phyloP scores from a whole-genome alignment of 2,113 vertebrate genomes.

The Rissa tridactyla region DNA sequence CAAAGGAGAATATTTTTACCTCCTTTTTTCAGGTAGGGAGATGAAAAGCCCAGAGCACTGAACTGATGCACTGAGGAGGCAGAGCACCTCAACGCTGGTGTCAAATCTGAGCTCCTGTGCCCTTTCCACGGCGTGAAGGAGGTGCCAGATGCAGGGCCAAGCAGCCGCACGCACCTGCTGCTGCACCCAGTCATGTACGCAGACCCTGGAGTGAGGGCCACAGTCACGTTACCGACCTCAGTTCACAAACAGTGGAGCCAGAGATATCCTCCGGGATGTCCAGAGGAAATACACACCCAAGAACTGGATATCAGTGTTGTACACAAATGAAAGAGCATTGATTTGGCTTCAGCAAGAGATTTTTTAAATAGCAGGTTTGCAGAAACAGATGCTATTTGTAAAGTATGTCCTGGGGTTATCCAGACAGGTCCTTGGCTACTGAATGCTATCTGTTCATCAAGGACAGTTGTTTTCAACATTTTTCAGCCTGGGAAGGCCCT shows the following conservation, averaged over 20 bases:
- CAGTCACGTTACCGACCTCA: not conserved
- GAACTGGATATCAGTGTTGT: constrained; percentile 30
- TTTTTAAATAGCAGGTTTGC: constrained; percentile 44
- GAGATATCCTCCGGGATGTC: constrained; percentile 52
- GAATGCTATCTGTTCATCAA: not conserved
- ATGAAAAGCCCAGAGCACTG: not conserved
- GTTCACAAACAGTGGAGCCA: constrained; percentile 22
- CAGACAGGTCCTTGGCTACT: not conserved
- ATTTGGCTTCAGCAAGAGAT: constrained; percentile 18
- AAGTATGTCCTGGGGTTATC: not conserved
- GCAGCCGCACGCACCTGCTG: not conserved
- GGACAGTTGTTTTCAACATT: constrained; percentile 1
- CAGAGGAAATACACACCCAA: constrained; percentile 67
- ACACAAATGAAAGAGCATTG: constrained; percentile 31
- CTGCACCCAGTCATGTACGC: not conserved
- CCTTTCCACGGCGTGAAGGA: not conserved
- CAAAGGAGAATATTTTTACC: not conserved
- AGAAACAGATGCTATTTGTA: constrained; percentile 38
- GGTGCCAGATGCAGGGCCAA: not conserved
- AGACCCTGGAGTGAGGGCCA: not conserved
- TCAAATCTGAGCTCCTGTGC: not conserved
- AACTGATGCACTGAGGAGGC: not conserved
- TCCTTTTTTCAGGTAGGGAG: not conserved
- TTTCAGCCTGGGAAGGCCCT: not conserved
- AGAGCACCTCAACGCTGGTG: not conserved